Percentiles rank a stretch among this genome's conserved stretches.
Conservation (phyloP, 2,888 invertebrate genomes). For the Tubulanus polymorphus region DNA sequence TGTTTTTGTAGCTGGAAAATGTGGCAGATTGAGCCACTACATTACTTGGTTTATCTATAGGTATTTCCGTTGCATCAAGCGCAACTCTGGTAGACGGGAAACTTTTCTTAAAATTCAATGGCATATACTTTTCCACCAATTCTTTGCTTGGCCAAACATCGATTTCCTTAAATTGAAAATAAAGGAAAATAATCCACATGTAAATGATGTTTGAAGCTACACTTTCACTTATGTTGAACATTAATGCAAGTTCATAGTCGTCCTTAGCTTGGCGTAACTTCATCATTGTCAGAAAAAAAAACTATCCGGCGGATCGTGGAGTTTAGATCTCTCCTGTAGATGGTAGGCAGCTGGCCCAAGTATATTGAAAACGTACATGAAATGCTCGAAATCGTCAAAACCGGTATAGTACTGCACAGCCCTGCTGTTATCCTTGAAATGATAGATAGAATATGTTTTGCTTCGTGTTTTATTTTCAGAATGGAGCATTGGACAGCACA, state of each 20-base stretch:
- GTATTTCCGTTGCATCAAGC: constrained; percentile 24
- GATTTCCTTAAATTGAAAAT: constrained; percentile 21
- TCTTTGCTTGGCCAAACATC: constrained; percentile 21
- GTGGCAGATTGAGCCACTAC: constrained; percentile 19
- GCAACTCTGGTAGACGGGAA: constrained; percentile 23
- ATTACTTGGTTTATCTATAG: constrained; percentile 21
- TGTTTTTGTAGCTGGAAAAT: constrained; percentile 25
- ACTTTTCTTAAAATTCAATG: constrained; percentile 16
- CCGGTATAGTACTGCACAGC: constrained; percentile 18
- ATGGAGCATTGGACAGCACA: no score
- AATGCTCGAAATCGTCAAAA: constrained; percentile 18
- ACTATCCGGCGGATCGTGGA: background rate
- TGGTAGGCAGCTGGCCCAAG: constrained; percentile 12
- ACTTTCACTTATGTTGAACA: background rate
- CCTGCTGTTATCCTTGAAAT: constrained; percentile 2
- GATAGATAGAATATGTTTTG: no score
- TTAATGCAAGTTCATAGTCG: constrained; percentile 15
- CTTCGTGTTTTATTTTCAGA: no score
- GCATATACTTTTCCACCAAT: constrained; percentile 15
- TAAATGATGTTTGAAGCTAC: background rate
- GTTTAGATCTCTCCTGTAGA: constrained; percentile 2
- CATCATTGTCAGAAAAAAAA: background rate
- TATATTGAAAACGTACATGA: constrained; percentile 14
- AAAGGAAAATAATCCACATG: constrained; percentile 9
- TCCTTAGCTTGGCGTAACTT: constrained; percentile 22